These are phyloP conservation scores for Stenolophus ochropezus DNA, from an alignment of 2,888 invertebrate genomes.

Conservation along the genomic window DNA sequence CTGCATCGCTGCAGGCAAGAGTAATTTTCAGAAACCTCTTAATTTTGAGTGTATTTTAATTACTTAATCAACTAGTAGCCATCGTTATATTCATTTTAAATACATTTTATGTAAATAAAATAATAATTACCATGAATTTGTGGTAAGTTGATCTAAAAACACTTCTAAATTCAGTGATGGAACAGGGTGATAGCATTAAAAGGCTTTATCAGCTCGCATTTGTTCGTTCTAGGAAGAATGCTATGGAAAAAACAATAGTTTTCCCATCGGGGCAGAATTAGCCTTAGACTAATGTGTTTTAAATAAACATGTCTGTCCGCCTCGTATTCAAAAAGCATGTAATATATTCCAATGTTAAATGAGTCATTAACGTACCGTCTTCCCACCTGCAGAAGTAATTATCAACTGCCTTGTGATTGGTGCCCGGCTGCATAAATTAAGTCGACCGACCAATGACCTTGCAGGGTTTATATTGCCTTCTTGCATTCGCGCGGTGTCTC, in stretches of 20 bases:
- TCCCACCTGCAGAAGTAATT: slow-evolving; percentile 58
- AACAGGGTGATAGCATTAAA: slow-evolving; percentile 21
- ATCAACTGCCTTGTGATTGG: slow-evolving; percentile 52
- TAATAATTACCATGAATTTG: slow-evolving; percentile 18
- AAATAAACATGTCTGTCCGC: slow-evolving; percentile 57
- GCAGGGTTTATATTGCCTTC: slow-evolving; percentile 10
- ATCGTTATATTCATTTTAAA: slow-evolving; percentile 25
- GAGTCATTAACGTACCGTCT: slow-evolving; percentile 55
- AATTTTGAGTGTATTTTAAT: slow-evolving; percentile 52
- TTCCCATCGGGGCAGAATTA: slow-evolving; percentile 47
- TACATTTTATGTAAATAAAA: slow-evolving; percentile 46
- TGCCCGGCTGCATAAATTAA: slow-evolving; percentile 51
- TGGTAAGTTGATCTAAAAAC: slow-evolving; percentile 17
- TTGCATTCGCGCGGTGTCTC: slow-evolving; percentile 33
- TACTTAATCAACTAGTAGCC: slow-evolving; percentile 30
- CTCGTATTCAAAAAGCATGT: slow-evolving; percentile 57
- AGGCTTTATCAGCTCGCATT: neutral
- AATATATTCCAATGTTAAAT: slow-evolving; percentile 60
- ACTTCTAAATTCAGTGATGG: slow-evolving; percentile 35
- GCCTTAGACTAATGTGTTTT: slow-evolving; percentile 53
- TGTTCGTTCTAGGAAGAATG: slow-evolving; percentile 28
- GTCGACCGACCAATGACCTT: slow-evolving; percentile 50
- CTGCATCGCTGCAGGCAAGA: neutral
- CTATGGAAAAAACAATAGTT: slow-evolving; percentile 47
- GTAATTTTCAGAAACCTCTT: slow-evolving; percentile 34